Percentiles rank a stretch among this genome's conserved stretches.
These are phyloP conservation scores for Maniola jurtina DNA, from an alignment of 1,140 invertebrate species.

Conservation along the genomic window DNA sequence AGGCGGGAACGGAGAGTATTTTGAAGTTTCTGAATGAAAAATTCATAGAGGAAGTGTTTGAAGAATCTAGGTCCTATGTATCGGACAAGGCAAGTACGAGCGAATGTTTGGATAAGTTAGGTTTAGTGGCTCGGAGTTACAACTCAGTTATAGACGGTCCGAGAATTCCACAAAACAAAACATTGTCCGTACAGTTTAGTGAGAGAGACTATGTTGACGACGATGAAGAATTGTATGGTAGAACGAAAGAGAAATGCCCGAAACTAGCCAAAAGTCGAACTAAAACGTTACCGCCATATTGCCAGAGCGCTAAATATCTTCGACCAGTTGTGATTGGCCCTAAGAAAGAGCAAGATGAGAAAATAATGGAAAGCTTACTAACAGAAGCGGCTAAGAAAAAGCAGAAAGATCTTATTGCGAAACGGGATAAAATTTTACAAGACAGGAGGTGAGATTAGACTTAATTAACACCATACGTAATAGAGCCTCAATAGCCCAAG, in stretches of 20 bases:
- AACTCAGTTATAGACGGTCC: conserved; percentile 56
- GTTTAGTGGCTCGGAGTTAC: conserved; percentile 47
- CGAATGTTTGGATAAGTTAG: conserved; percentile 31
- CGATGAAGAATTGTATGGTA: conserved; percentile 52
- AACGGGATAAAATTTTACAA: conserved; percentile 69
- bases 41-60: conserved; percentile 48
- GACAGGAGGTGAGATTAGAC: conserved; percentile 58
- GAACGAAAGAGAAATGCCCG: conserved; percentile 61
- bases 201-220: conserved; percentile 53
- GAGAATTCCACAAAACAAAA: conserved; percentile 40
- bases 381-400: conserved; percentile 63
- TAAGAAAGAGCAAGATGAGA: conserved; percentile 47
- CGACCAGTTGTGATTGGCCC: conserved; percentile 36
- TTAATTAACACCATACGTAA: too few species aligned
- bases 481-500: too few species aligned
- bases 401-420: conserved; percentile 58
- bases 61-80: conserved; percentile 38
- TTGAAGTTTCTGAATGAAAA: conserved; percentile 73
- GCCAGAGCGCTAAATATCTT: conserved; percentile 67
- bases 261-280: conserved; percentile 58
- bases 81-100: conserved; percentile 40
- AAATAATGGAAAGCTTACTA: conserved; percentile 55
- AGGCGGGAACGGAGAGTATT: conserved; percentile 64
- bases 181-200: conserved; percentile 51
- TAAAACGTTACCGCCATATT: conserved; percentile 44